Evolutionary conservation across 2,797 vertebrate genomes (phyloP), one percentile per base, ranked within the genome.

Genomic region (Ambastaia sidthimunki): DNA sequence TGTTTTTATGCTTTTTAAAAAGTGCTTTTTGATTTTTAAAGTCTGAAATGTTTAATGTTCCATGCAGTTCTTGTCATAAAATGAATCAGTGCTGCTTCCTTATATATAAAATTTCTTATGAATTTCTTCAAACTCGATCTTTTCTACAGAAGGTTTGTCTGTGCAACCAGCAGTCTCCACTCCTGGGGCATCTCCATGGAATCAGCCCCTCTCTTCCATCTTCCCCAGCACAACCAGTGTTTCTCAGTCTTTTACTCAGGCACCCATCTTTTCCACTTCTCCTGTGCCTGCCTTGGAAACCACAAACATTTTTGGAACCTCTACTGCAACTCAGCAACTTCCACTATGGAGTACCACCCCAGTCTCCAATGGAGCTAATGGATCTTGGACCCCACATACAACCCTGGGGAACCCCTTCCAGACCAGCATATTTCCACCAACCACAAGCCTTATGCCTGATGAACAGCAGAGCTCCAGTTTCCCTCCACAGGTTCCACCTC

Each of bases 371-470:
- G 71, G 86, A 47, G 16, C 93, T 1, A 66, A 84, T 5, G 69
- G 86, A 34, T 19, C 93, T 2, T 98, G 97, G 97, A 84, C 83
- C 19, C 93, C 94, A 25, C 85, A 93, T 12, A 7, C 88, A 65
- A 34, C 84, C 16, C 6, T 88, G 77, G 90, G 86, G 74, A 97
- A 96, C 84, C 96, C 96, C 31, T 98, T 98, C 87, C 95, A 96
- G 80, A 74, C 90, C 7, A 91, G 80, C 13, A 54, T 90, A 0
- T 96, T 95, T 80, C 72, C 93, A 74, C 48, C 79, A 65, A 66
- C 74, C 9, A 41, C 59, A 67, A 78, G 37, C 13, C 31, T 83
- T n/a, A 69, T 76, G 3, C 74, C 94, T 57, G 85, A 89, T 12
- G 87, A 87, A 87, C 87, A 85, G 90, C 80, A 80, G 23, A 88